These are phyloP conservation scores for Allacma fusca DNA, from an alignment of 2,888 invertebrate genomes.

Conservation along the genomic window DNA sequence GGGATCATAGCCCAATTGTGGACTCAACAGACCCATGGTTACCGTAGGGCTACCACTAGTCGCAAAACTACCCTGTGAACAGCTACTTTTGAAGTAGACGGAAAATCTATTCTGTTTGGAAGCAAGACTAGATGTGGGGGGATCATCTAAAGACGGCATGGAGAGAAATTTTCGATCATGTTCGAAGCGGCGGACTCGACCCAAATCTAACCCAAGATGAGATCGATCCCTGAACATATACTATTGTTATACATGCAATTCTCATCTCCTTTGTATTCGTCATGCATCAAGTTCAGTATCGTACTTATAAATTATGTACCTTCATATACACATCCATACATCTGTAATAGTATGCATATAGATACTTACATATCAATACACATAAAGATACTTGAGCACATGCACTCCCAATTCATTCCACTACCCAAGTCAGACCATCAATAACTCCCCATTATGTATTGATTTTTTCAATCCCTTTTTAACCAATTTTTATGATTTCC, in stretches of 20 bases:
- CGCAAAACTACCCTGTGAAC: conserved; percentile 27
- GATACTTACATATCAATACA: too few relatives aligned
- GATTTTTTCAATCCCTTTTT: too few relatives aligned
- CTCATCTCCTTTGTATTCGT: not conserved
- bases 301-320: too few relatives aligned
- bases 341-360: too few relatives aligned
- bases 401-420: too few relatives aligned
- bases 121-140: not conserved
- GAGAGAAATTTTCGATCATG: conserved; percentile 36
- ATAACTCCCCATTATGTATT: too few relatives aligned
- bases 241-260: conserved; percentile 13
- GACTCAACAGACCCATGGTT: conserved; percentile 41
- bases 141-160: conserved; percentile 32
- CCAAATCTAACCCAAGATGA: conserved; percentile 47
- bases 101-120: conserved; percentile 20
- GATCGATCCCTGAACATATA: conserved; percentile 46
- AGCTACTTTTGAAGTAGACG: conserved; percentile 27
- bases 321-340: too few relatives aligned
- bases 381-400: too few relatives aligned
- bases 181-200: conserved; percentile 38
- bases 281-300: not conserved
- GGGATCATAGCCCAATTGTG: not conserved
- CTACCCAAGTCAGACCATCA: too few relatives aligned
- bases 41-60: conserved; percentile 43
- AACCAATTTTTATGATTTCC: too few relatives aligned